A percentile compares a stretch with the other conserved stretches of the same genome.
Evolutionary conservation across 2,888 invertebrate species (phyloP).

Genomic region (Cheilosia impressa): DNA sequence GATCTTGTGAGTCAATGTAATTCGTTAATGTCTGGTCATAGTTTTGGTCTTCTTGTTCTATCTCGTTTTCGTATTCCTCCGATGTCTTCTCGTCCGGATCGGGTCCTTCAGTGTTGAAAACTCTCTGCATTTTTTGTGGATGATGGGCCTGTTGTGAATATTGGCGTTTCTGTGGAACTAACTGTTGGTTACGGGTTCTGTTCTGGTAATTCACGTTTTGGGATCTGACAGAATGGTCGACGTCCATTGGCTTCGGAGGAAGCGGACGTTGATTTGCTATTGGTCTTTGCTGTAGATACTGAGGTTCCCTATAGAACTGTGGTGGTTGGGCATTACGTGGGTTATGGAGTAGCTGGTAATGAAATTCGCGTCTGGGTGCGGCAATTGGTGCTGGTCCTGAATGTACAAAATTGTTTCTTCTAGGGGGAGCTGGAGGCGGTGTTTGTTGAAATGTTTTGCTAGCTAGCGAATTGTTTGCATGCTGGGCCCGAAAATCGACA

Average conservation of each 20-base stretch:
- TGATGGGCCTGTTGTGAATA: no score
- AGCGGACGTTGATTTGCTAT: neutral
- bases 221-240: conserved; percentile 23
- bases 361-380: conserved; percentile 29
- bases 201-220: conserved; percentile 29
- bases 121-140: conserved; percentile 12
- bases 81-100: neutral
- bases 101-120: conserved; percentile 14
- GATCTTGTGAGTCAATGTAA: neutral
- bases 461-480: neutral
- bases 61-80: neutral
- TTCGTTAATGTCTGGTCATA: neutral
- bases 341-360: conserved; percentile 44
- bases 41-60: no score
- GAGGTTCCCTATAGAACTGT: neutral
- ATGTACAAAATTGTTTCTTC: conserved; percentile 1
- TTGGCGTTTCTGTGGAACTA: conserved; percentile 26
- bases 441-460: neutral
- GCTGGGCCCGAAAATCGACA: conserved; percentile 25
- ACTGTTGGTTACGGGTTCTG: conserved; percentile 25
- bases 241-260: conserved; percentile 30
- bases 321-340: neutral
- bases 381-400: conserved; percentile 24
- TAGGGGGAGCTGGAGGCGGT: conserved; percentile 13
- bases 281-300: conserved; percentile 1